A percentile compares a stretch with the other conserved stretches of the same genome.
These are phyloP conservation scores for Poecile atricapillus DNA, from an alignment of 2,113 vertebrate species.

Conservation along the genomic window DNA sequence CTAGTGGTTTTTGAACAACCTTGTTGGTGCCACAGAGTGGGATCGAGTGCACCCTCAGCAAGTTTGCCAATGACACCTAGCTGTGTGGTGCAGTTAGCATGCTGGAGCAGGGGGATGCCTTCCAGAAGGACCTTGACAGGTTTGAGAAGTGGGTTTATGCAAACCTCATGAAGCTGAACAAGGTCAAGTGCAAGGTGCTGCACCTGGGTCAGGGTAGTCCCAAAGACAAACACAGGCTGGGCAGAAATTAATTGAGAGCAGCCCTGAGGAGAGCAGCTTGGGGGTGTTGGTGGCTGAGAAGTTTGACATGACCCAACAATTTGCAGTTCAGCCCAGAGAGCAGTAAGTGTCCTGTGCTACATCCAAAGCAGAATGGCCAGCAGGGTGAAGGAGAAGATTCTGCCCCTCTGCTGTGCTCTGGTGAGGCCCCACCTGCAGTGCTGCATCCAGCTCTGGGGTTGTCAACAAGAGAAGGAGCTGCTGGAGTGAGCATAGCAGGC, in stretches of 20 bases:
- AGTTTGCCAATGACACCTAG: not conserved
- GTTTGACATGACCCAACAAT: not conserved
- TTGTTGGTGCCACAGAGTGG: not conserved
- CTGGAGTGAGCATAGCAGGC: not conserved
- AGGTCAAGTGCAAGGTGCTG: not conserved
- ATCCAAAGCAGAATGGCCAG: accelerated
- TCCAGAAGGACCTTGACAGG: not conserved
- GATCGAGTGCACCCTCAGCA: accelerated
- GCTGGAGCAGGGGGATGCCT: not conserved
- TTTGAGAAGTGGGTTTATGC: not conserved
- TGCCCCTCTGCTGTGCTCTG: not conserved
- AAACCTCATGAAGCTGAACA: not conserved
- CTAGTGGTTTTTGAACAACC: not conserved
- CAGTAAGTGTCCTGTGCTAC: not conserved
- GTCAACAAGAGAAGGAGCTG: not conserved
- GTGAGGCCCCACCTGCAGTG: not conserved
- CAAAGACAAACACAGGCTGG: not conserved
- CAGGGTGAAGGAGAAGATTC: not conserved
- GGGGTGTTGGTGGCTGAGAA: not conserved
- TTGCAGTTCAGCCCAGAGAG: not conserved
- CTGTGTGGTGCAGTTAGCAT: not conserved
- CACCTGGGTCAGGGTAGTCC: not conserved
- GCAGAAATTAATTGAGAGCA: not conserved
- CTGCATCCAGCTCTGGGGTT: not conserved
- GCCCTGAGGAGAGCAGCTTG: not conserved